Evolutionary conservation across 2,888 invertebrate species (phyloP).

Genomic region (Corbicula japonica): DNA sequence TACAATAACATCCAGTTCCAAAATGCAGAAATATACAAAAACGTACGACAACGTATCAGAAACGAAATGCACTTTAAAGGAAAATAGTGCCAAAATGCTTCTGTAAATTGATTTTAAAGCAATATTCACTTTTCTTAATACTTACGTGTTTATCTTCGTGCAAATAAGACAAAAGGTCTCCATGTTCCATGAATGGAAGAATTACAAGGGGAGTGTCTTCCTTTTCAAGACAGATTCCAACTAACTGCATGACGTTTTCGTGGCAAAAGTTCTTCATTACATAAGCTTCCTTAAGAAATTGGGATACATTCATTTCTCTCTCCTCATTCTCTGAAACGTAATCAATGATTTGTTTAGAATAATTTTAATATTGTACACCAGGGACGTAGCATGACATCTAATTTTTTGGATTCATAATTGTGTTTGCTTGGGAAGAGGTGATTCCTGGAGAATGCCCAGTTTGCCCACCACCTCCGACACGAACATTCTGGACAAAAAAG

Average conservation of each 20-base stretch:
- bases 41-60: no score
- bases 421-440: no score
- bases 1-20: no score
- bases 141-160: constrained; percentile 86
- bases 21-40: no score
- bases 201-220: constrained; percentile 87
- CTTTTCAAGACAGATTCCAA: constrained; percentile 87
- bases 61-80: no score
- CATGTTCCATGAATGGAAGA: constrained; percentile 88
- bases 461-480: no score
- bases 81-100: no score
- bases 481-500: no score
- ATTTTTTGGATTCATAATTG: no score
- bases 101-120: no score
- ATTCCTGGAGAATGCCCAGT: no score
- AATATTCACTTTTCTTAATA: no score
- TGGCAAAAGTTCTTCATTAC: constrained; percentile 88
- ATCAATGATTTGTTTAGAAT: neutral
- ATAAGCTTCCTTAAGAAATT: constrained; percentile 88
- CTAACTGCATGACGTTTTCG: constrained; percentile 87
- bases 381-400: neutral
- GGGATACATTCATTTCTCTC: constrained; percentile 78
- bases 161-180: constrained; percentile 87
- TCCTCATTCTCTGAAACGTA: constrained; percentile 76
- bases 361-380: neutral